These are phyloP conservation scores for Athalia circularis DNA, from an alignment of 2,888 invertebrate species.

Conservation along the genomic window DNA sequence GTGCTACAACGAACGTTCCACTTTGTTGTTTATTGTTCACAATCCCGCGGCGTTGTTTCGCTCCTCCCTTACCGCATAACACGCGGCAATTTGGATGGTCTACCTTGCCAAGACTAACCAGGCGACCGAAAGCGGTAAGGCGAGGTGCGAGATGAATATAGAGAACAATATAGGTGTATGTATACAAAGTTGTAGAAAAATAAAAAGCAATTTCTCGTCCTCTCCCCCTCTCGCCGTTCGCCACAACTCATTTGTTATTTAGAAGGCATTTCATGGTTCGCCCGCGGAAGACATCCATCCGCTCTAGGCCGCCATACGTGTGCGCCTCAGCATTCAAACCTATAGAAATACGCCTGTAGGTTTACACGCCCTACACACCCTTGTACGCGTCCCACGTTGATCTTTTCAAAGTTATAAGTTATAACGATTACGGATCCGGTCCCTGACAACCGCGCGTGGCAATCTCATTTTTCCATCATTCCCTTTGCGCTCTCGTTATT, in stretches of 20 bases:
- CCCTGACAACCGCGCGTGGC: constrained; percentile 23
- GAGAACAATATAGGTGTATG: constrained; percentile 4
- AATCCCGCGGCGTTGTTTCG: background rate
- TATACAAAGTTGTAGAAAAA: constrained; percentile 4
- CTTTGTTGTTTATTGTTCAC: constrained; percentile 17
- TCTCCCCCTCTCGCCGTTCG: background rate
- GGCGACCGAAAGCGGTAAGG: background rate
- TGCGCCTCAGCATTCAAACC: no score
- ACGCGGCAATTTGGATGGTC: background rate
- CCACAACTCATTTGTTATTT: constrained; percentile 40
- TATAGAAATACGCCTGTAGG: background rate
- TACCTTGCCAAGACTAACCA: background rate
- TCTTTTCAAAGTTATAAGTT: constrained; percentile 15
- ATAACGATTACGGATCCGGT: constrained; percentile 26
- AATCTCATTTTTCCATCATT: constrained; percentile 34
- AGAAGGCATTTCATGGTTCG: constrained; percentile 29
- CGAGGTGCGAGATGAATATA: background rate
- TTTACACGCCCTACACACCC: background rate
- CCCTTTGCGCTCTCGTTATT: constrained; percentile 4
- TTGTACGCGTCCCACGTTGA: background rate
- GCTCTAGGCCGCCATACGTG: background rate
- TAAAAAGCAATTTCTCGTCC: constrained; percentile 13
- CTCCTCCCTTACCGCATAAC: background rate
- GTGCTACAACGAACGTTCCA: background rate
- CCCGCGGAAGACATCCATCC: constrained; percentile 37